Evolutionary conservation across 37 sponge, comb jelly and placozoan species (phyloP).

Genomic region (Cladorhizidae sp.): DNA sequence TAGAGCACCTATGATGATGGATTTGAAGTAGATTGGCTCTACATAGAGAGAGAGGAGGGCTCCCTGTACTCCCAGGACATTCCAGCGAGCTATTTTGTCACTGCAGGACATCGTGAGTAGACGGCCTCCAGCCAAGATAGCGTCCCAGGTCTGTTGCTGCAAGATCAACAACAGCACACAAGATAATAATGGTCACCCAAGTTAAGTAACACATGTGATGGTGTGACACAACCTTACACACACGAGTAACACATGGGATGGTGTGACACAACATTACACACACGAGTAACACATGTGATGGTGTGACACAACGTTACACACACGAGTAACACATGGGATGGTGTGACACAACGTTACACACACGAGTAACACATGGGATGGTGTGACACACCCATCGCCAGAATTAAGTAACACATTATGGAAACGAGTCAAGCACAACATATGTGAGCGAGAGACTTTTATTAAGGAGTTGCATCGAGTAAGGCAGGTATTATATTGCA

Average conservation of each 20-base stretch:
- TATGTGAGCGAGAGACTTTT: neutral
- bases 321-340: no score
- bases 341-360: no score
- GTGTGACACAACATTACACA: no score
- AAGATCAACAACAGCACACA: neutral
- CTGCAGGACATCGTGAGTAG: constrained; percentile 93
- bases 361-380: no score
- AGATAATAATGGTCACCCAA: neutral
- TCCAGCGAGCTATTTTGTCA: constrained; percentile 93
- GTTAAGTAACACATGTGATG: no score
- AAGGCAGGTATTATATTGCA: no score
- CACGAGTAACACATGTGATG: no score
- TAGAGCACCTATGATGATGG: constrained; percentile 70
- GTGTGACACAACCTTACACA: no score
- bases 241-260: no score
- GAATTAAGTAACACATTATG: no score
- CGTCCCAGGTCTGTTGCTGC: constrained; percentile 81
- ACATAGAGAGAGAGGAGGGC: constrained; percentile 77
- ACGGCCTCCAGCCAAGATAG: constrained; percentile 74
- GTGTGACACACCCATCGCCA: no score
- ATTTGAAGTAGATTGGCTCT: constrained; percentile 87
- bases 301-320: no score
- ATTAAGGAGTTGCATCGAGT: neutral
- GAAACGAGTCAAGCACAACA: neutral
- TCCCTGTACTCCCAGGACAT: constrained; percentile 87